Evolutionary conservation across 2,797 vertebrate genomes (phyloP), one percentile per base, ranked within the genome.

Genomic region (Gambusia yucatana): DNA sequence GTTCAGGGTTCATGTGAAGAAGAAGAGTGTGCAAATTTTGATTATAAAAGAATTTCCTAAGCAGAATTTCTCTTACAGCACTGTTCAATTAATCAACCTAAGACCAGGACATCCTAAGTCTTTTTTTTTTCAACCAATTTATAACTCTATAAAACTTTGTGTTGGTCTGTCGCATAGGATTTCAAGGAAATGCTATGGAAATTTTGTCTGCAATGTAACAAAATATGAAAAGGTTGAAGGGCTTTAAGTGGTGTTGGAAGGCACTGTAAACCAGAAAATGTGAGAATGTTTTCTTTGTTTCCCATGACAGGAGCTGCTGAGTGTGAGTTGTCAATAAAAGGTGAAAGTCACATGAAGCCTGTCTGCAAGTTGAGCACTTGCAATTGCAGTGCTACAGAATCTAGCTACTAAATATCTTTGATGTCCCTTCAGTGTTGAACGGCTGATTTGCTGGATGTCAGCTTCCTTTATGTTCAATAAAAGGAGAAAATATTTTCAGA

Each of bases 381-480:
- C 84, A 84, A 93, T 91, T 84, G 80, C 57, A 85, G 78, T 83
- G 47, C 85, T 86, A 90, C 74, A 83, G 71, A 88, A 84, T 88
- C 47, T 73, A 76, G 63, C 86, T 82, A 91, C 77, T 63, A 55
- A 84, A 86, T 3, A 77, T 73, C 65, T 88, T 73, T 82, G 86
- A 84, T 83, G 85, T 84, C 84, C 80, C 76, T 30, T 57, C 11
- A 41, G 79, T 77, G 79, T 76, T 81, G 78, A 76, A 77, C 63
- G 47, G 11, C 86, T 88, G 90, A 92, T 91, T 94, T 92, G 84
- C 92, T 91, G 93, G 87, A 93, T 93, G 92, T 87, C 86, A 85
- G 73, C 79, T 86, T 89, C 79, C 67, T 82, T 10, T 84, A 33
- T 75, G 67, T 71, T 81, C 80, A 72, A n/a, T 71, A 83, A 75